Evolutionary conservation across 2,888 invertebrate species (phyloP), one percentile per base, ranked within the genome.

Genomic region (Lepidocyrtinus sp.): DNA sequence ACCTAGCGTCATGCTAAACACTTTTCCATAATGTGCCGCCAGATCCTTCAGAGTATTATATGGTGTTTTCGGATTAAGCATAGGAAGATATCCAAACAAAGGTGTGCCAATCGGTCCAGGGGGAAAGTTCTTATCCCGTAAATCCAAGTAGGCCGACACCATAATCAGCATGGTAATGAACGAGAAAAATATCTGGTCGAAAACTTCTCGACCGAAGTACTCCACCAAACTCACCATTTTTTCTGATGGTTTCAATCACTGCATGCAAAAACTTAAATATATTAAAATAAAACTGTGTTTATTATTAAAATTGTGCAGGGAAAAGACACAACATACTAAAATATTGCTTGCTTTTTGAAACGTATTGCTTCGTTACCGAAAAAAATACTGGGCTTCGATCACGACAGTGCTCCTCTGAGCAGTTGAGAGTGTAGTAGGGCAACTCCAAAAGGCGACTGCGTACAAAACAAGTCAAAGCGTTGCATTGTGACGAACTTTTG

Each of bases 71-170:
- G 91, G 89, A 87, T 94, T 91, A 55, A 97, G 88, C 89, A 92
- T 94, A 0, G 94, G 93, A 78, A 96, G 89, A 87, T 94, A 95
- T 0, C 96, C 96, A 1, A 96, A 83, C 19, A 96, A 87, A 0
- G 96, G 96, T 46, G 95, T 83, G 0, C 94, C 93, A 90, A 91
- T 91, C 0, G 96, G 96, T 0, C 96, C 96, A 0, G 96, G 95
- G 0, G 95, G 94, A 61, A 92, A 88, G 70, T 88, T 89, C 73
- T 89, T 89, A 89, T 88, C 89, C 77, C 89, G 89, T 85, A 84
- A 64, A 46, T 85, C 85, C 77, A 84, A 73, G 15, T 83, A 79
- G 7, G 84, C 85, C 0, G 83, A 80, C 17, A 68, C 27, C 1
- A 78, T 64, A 21, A 85, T 74, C 17, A 85, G 45, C 22, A 83